A percentile compares a stretch with the other conserved stretches of the same genome.
Evolutionary conservation across 2,888 invertebrate species (phyloP).

Genomic region (Leptopterna dolabrata): DNA sequence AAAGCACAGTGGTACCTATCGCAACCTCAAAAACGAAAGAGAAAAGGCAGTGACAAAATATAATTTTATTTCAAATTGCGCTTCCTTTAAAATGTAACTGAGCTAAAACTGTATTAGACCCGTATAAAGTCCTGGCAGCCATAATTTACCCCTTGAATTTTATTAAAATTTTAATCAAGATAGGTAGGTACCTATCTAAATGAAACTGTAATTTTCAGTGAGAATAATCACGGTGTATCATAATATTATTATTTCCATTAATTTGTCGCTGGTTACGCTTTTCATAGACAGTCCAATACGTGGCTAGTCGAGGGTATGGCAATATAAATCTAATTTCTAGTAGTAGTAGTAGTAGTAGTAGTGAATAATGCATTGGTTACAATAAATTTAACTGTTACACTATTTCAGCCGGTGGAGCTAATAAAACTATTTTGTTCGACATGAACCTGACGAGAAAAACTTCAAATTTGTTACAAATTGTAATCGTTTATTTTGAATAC

Average conservation of each 20-base stretch:
- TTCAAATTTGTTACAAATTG: background rate
- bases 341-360: too few species aligned
- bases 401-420: background rate
- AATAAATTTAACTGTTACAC: background rate
- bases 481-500: background rate
- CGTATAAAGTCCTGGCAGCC: too few species aligned
- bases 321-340: background rate
- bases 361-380: background rate
- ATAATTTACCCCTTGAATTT: too few species aligned
- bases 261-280: background rate
- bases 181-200: too few species aligned
- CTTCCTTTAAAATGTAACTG: too few species aligned
- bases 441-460: background rate
- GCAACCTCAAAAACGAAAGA: too few species aligned
- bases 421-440: background rate
- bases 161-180: too few species aligned
- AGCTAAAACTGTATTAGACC: too few species aligned
- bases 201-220: too few species aligned
- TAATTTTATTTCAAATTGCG: too few species aligned
- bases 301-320: constrained; percentile 10
- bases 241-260: background rate
- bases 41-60: too few species aligned
- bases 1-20: too few species aligned
- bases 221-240: background rate
- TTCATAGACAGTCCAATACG: background rate